Conservation (phyloP, 2,888 invertebrate species). For the Parthenolecanium corni region DNA sequence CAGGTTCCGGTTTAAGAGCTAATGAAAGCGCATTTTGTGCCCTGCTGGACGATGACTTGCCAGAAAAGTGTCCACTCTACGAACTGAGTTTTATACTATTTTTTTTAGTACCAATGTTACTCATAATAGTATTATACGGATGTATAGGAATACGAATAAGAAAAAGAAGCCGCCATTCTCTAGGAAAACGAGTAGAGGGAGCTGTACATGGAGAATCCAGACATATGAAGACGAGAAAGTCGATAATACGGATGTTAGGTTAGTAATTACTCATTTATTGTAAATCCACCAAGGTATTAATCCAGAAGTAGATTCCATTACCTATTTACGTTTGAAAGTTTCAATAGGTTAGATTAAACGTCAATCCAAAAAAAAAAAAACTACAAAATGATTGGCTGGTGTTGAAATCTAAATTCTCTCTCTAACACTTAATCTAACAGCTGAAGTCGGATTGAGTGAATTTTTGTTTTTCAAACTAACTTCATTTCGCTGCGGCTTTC, state of each 20-base stretch:
- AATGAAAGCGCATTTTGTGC: slow-evolving; percentile 69
- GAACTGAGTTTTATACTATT: slow-evolving; percentile 71
- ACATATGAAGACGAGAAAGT: slow-evolving; percentile 57
- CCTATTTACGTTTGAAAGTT: no score
- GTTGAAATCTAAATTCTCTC: no score
- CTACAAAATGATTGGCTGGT: no score
- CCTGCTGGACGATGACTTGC: slow-evolving; percentile 49
- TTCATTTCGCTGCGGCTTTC: no score
- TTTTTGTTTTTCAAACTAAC: no score
- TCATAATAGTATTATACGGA: slow-evolving; percentile 66
- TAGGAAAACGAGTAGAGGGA: slow-evolving; percentile 46
- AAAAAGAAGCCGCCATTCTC: slow-evolving; percentile 39
- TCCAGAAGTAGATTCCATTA: no score
- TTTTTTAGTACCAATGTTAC: slow-evolving; percentile 59
- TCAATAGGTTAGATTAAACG: no score
- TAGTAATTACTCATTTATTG: slow-evolving; percentile 36
- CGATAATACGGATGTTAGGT: slow-evolving; percentile 72
- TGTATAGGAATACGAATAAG: slow-evolving; percentile 63
- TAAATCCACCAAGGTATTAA: no score
- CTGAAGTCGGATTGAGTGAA: no score
- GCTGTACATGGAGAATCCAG: slow-evolving; percentile 58
- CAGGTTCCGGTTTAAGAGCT: slow-evolving; percentile 44
- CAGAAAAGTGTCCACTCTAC: slow-evolving; percentile 53
- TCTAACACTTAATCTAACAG: no score
- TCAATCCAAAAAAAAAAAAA: no score